Percentiles rank a stretch among this genome's conserved stretches.
phyloP scores from a whole-genome alignment of 1,140 invertebrate genomes.

The Potamilus streckersoni region DNA sequence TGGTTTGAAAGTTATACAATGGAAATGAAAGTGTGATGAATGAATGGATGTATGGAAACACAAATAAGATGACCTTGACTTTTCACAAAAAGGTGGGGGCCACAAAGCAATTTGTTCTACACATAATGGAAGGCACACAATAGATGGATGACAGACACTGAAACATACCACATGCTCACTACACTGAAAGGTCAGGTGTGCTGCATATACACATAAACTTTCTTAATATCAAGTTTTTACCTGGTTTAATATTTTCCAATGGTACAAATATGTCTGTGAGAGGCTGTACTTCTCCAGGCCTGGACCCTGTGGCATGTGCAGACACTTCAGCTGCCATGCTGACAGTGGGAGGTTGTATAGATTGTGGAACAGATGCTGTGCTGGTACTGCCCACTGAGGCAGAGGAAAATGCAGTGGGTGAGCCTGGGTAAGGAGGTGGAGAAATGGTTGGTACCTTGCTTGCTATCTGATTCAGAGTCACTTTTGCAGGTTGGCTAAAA shows the following conservation, averaged over 20 bases:
- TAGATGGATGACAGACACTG: no score
- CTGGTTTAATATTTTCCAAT: conserved; percentile 81
- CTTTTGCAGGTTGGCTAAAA: conserved; percentile 74
- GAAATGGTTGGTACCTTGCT: conserved; percentile 32
- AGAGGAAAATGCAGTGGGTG: conserved; percentile 2
- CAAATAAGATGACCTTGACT: no score
- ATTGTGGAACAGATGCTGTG: conserved; percentile 11
- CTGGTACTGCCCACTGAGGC: conserved; percentile 1
- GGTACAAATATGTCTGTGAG: conserved; percentile 81
- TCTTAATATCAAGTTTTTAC: conserved; percentile 57
- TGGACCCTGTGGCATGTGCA: conserved; percentile 37
- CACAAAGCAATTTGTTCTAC: no score
- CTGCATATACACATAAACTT: no score
- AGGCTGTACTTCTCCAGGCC: conserved; percentile 48
- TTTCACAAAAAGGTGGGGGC: no score
- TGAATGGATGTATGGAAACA: no score
- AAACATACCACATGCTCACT: no score
- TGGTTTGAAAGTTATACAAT: no score
- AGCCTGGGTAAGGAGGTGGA: conserved; percentile 7
- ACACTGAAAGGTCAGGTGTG: no score
- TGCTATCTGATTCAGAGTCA: conserved; percentile 78
- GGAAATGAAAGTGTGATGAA: no score
- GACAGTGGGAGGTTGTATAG: conserved; percentile 19
- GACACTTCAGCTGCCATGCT: conserved; percentile 16
- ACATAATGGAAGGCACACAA: no score